These are phyloP conservation scores for Enteromius afrohamiltoni DNA, from an alignment of 2,797 vertebrate species.

Conservation along the genomic window DNA sequence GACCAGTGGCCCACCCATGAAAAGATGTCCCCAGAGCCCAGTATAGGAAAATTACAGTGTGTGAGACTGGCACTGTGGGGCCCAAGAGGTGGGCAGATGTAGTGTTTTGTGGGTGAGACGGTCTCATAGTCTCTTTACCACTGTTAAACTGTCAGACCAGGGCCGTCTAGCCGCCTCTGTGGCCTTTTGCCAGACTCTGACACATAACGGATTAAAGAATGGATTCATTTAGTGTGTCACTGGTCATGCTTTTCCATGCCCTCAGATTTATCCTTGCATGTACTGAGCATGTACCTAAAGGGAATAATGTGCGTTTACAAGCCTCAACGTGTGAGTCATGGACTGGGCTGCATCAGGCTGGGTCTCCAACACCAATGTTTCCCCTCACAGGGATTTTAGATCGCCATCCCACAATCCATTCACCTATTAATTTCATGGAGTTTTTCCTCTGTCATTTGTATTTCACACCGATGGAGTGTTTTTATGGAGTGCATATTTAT, in stretches of 20 bases:
- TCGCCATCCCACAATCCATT: conserved; percentile 8
- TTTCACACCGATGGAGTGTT: not conserved
- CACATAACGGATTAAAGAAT: conserved; percentile 28
- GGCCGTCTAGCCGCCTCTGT: conserved; percentile 24
- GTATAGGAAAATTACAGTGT: conserved; percentile 68
- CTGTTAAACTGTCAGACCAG: conserved; percentile 39
- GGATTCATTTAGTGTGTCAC: conserved; percentile 29
- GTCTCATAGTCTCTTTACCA: conserved; percentile 21
- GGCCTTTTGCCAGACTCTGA: conserved; percentile 27
- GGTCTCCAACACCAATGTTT: conserved; percentile 21
- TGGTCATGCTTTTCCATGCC: conserved; percentile 31
- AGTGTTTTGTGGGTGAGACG: conserved; percentile 22
- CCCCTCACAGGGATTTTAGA: conserved; percentile 1
- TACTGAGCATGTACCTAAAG: conserved; percentile 29
- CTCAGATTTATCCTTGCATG: conserved; percentile 1
- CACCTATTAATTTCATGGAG: conserved; percentile 5
- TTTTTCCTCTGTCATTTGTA: conserved; percentile 1
- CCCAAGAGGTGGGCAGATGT: conserved; percentile 33
- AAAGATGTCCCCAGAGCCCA: conserved; percentile 71
- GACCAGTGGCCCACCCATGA: conserved; percentile 34
- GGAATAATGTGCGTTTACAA: conserved; percentile 27
- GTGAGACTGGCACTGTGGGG: conserved; percentile 53
- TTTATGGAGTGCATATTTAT: conserved; percentile 8
- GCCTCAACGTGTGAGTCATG: conserved; percentile 1
- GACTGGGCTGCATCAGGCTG: not conserved